Evolutionary conservation across 2,888 invertebrate species (phyloP).

Genomic region (Xylota sylvarum): DNA sequence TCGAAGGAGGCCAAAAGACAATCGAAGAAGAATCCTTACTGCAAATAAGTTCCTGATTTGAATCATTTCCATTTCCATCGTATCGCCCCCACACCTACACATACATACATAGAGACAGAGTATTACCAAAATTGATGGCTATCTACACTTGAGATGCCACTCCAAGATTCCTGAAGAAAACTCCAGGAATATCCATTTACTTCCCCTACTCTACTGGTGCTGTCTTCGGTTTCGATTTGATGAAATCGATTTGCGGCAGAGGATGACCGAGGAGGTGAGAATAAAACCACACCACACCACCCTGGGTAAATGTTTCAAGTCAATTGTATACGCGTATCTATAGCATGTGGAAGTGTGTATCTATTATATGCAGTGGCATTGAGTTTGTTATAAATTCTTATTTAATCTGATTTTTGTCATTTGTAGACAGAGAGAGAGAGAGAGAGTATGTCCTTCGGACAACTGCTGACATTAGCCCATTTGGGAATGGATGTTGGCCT

Average conservation of each 20-base stretch:
- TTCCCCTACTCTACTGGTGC: neutral
- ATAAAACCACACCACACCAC: neutral
- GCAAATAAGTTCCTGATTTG: conserved; percentile 66
- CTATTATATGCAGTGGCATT: conserved; percentile 54
- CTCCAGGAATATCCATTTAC: conserved; percentile 32
- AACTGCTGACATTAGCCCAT: conserved; percentile 58
- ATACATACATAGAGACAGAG: neutral
- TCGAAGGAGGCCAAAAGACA: conserved; percentile 52
- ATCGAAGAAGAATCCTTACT: conserved; percentile 60
- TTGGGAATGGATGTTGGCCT: conserved; percentile 50
- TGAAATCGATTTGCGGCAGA: conserved; percentile 50
- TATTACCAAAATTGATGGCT: conserved; percentile 60
- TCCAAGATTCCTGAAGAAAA: conserved; percentile 47
- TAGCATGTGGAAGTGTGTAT: conserved; percentile 23
- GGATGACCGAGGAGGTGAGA: neutral
- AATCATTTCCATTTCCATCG: conserved; percentile 46
- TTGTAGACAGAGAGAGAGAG: neutral
- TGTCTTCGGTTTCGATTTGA: conserved; percentile 30
- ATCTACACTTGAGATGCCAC: conserved; percentile 59
- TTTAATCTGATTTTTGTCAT: conserved; percentile 68
- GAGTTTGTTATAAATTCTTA: conserved; percentile 68
- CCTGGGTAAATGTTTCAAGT: neutral
- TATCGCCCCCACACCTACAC: neutral
- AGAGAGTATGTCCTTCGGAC: conserved; percentile 41
- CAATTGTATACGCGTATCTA: conserved; percentile 16